These are phyloP conservation scores for Ormyrus nitidulus DNA, from an alignment of 2,888 invertebrate genomes.

Conservation along the genomic window DNA sequence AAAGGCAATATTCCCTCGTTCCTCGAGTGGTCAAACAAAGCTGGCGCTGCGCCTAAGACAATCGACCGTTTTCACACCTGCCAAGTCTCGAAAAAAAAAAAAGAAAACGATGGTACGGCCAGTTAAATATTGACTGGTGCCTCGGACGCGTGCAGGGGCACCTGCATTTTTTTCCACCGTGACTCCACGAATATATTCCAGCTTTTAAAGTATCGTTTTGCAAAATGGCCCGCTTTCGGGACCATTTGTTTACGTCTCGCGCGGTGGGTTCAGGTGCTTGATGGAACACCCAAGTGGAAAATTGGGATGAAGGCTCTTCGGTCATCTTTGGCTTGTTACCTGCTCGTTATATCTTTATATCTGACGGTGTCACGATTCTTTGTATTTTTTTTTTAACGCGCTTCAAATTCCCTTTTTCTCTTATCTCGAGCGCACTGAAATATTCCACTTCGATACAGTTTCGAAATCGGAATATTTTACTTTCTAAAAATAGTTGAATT, in stretches of 20 bases:
- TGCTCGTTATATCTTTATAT: too few species aligned
- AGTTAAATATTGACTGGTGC: constrained; percentile 64
- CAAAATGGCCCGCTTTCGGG: constrained; percentile 5
- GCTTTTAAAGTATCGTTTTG: constrained; percentile 30
- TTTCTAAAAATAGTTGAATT: too few species aligned
- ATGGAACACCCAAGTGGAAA: constrained; percentile 40
- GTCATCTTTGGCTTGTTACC: too few species aligned
- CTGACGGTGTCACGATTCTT: too few species aligned
- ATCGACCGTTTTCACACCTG: constrained; percentile 67
- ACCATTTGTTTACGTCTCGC: not conserved
- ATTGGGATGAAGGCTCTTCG: not conserved
- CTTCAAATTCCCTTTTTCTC: not conserved
- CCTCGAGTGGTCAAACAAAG: constrained; percentile 30
- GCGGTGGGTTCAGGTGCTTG: not conserved
- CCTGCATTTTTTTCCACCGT: constrained; percentile 65
- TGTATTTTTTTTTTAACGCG: too few species aligned
- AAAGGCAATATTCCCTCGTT: constrained; percentile 28
- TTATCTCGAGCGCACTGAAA: not conserved
- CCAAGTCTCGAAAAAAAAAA: constrained; percentile 47
- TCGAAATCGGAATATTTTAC: too few species aligned
- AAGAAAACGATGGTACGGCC: constrained; percentile 50
- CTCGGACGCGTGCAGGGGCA: constrained; percentile 53
- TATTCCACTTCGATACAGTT: too few species aligned
- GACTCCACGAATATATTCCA: constrained; percentile 58
- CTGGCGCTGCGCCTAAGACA: constrained; percentile 57